These are phyloP conservation scores for Callyntrura guangdongensis DNA, from an alignment of 2,888 invertebrate genomes.

Conservation along the genomic window DNA sequence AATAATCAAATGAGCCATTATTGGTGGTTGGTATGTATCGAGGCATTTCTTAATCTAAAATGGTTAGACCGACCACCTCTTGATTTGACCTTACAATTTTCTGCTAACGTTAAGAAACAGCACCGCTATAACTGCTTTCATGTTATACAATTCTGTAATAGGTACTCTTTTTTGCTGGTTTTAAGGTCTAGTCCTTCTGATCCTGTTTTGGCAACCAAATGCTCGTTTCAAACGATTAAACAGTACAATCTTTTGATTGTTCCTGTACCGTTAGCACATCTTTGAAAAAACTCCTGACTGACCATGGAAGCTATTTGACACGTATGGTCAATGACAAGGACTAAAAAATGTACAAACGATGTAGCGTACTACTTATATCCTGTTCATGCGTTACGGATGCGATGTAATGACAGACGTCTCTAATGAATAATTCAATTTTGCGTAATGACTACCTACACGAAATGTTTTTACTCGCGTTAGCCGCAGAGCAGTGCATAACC, in stretches of 20 bases:
- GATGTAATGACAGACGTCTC: background rate
- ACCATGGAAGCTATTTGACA: constrained; percentile 64
- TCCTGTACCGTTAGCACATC: background rate
- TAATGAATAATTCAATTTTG: background rate
- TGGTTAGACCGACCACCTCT: background rate
- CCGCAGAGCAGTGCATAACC: background rate
- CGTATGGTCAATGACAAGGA: constrained; percentile 71
- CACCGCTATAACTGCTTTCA: background rate
- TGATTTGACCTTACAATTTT: constrained; percentile 33
- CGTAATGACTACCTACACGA: constrained; percentile 9
- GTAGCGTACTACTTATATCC: background rate
- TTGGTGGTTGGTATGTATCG: background rate
- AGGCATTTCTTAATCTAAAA: too few species aligned
- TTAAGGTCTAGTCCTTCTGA: constrained; percentile 54
- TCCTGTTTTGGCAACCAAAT: background rate
- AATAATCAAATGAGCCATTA: background rate
- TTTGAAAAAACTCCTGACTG: constrained; percentile 39
- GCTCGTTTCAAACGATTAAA: background rate
- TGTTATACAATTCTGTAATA: background rate
- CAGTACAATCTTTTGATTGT: background rate
- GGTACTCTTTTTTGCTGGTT: constrained; percentile 40
- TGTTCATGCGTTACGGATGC: background rate
- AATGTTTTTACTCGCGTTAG: background rate
- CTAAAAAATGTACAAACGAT: background rate
- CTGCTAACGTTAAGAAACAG: background rate